Base-by-base conservation (phyloP, 2,888 invertebrate genomes). In the Watsonalla binaria region DNA sequence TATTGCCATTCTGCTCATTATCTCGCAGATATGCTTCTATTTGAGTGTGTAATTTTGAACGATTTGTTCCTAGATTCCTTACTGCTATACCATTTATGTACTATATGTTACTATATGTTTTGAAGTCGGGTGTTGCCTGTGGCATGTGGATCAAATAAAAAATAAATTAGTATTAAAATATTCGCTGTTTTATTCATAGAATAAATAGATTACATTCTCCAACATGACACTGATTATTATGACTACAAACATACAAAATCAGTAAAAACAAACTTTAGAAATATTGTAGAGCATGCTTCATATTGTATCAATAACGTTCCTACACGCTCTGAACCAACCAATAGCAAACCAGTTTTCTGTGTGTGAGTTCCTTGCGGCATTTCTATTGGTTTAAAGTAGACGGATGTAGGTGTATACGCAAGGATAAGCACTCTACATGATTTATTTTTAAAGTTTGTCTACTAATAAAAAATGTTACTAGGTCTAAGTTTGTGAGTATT, bases 171-270 rank as follows among this genome's bases (percentile, higher is more conserved):
- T 48, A n/a, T 48, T 39, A 15, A 5, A 42, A 42, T 42, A 42
- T 42, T 42, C 42, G 57, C 60, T 55, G 62, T 64, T 85, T 88
- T 87, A 88, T 89, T 88, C 86, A 84, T 80, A 84, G 80, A 86
- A 88, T 89, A 89, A 89, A 89, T 88, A 86, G 58, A 56, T 76
- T 72, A 63, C 66, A 66, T 59, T 65, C 60, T 63, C 68, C 63
- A 63, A 70, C 52, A 50, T 60, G 57, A 61, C 68, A 78, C 76
- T 70, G 71, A 70, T 62, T 68, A 65, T 68, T 70, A 71, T 68
- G 68, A 77, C 79, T 84, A 76, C 60, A 56, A 49, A 49, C 49
- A 39, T 49, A 39, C 49, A 49, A 15, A 49, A 49, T 49, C 6
- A 37, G 13, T 48, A 0, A 37, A 8, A 35, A 37, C 15, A 49